phyloP scores from a whole-genome alignment of 2,113 vertebrate genomes.

The Ptychochromis oligacanthus region DNA sequence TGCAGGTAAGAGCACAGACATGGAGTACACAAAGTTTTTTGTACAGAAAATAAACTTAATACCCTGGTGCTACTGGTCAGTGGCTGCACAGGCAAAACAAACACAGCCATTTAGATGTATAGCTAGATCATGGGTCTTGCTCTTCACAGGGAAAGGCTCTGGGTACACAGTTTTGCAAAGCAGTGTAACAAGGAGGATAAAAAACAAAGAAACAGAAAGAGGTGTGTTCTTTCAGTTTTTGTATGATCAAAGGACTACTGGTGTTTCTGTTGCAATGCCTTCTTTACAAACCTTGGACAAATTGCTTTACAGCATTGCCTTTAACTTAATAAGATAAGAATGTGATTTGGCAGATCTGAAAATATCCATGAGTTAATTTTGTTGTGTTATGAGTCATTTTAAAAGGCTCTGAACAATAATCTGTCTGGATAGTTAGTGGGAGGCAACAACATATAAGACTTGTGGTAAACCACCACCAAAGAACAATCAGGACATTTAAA shows the following conservation, averaged over 20 bases:
- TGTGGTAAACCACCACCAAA: too few relatives aligned
- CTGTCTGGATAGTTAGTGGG: not conserved
- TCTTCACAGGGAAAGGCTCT: not conserved
- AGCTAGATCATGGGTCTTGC: not conserved
- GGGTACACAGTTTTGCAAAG: not conserved
- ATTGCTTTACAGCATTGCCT: not conserved
- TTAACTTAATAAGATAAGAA: too few relatives aligned
- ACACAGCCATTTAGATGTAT: not conserved
- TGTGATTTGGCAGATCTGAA: not conserved
- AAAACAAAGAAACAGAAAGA: too few relatives aligned
- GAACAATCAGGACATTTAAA: too few relatives aligned
- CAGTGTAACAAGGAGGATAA: too few relatives aligned
- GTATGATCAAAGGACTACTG: not conserved
- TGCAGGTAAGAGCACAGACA: conserved; percentile 63
- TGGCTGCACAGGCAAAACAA: conserved; percentile 4
- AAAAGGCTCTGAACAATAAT: not conserved
- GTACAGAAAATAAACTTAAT: not conserved
- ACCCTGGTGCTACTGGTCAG: not conserved
- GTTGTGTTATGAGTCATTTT: not conserved
- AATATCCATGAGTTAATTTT: not conserved
- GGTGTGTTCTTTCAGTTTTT: too few relatives aligned
- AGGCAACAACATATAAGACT: not conserved
- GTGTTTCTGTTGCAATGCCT: not conserved
- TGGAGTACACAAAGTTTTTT: not conserved
- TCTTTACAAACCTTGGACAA: not conserved